Base-by-base conservation (phyloP, 2,888 invertebrate species). In the Heteromurus nitidus region DNA sequence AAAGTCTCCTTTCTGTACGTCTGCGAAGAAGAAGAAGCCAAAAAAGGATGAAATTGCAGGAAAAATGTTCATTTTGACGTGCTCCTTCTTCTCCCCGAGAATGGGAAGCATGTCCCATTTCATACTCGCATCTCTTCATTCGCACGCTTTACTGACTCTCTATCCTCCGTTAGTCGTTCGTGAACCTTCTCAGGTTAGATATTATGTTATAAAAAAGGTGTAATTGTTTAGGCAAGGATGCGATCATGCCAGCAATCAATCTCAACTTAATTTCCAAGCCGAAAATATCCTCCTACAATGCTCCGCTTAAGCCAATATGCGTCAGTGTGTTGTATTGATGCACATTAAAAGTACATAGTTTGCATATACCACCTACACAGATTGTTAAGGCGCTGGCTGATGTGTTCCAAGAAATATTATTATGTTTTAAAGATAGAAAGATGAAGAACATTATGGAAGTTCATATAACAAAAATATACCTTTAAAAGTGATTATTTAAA, bases 111-210 rank as follows among this genome's bases (percentile, higher is more conserved):
- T 50, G 26, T 50, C 28, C 50, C 58, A 42, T 44, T 73, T 50
- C 13, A 60, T 80, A 55, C 53, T 81, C 65, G 60, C n/a, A 36
- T 58, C 58, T 70, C 53, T 30, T 62, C n/a, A 26, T 76, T 68
- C 68, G 58, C 79, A 72, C 62, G 79, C 42, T 80, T 80, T 80
- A 67, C 65, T 72, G 79, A 72, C 72, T 72, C 24, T 20, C 53
- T 36, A 69, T 67, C 31, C 31, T 76, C 80, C 83, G 83, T 83
- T 76, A 83, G 28, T 69, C 75, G 74, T 30, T 77, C 77, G 69
- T 74, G 77, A 82, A 82, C 77, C 77, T 69, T 79, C 55, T 74
- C 77, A 55, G 53, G 79, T 58, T 82, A 74, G 60, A 74, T 67
- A n/a, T n/a, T n/a, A 67, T 64, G 67, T 50, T 72, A 76, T 67